phyloP scores from a whole-genome alignment of 2,113 vertebrate species.

The Fregetta grallaria region DNA sequence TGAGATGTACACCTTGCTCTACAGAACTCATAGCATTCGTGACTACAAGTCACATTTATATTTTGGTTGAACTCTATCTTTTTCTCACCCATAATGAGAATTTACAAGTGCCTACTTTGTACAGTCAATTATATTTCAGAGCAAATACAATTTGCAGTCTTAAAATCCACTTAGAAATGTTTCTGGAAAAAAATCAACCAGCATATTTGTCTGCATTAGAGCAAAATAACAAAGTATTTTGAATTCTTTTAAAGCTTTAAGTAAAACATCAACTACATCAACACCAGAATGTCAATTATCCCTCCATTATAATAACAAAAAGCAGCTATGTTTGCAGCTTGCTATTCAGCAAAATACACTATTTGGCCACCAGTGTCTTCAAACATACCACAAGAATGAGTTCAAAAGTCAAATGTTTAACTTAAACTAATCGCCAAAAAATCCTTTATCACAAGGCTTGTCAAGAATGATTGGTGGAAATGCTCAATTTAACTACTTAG shows the following conservation, averaged over 20 bases:
- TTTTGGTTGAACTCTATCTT: not conserved
- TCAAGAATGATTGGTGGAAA: constrained; percentile 30
- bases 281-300: constrained; percentile 37
- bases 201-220: constrained; percentile 2
- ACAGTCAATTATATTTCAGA: not conserved
- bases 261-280: constrained; percentile 15
- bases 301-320: constrained; percentile 51
- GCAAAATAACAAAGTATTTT: constrained; percentile 4
- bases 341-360: constrained; percentile 29
- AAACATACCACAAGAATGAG: constrained; percentile 61
- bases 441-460: constrained; percentile 30
- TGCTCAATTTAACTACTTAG: constrained; percentile 25
- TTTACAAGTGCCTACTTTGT: not conserved
- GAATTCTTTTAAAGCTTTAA: constrained; percentile 43
- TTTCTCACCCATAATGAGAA: not conserved
- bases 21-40: not conserved
- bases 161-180: constrained; percentile 22
- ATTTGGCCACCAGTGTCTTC: constrained; percentile 25
- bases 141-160: not conserved
- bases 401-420: constrained; percentile 59
- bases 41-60: not conserved
- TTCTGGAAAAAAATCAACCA: not conserved
- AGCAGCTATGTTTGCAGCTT: constrained; percentile 34
- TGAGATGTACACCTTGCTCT: not conserved
- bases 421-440: constrained; percentile 14